Base-by-base conservation (phyloP, 1,140 invertebrate genomes). In the Riptortus pedestris region DNA sequence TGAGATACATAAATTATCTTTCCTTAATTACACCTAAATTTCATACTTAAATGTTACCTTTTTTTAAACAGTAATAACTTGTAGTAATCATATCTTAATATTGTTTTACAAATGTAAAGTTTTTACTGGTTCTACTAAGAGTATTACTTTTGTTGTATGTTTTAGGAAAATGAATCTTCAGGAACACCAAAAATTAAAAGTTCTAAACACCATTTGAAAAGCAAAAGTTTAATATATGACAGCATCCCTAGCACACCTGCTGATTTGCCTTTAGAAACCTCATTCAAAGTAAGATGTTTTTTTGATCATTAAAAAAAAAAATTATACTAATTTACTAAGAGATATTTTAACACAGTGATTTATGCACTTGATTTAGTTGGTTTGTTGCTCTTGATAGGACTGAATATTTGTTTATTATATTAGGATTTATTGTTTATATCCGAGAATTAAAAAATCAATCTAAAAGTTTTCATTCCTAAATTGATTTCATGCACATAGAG, bases 131-230 rank as follows among this genome's bases (percentile, higher is more conserved):
- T n/a, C n/a, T n/a, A n/a, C n/a, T n/a, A n/a, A n/a, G n/a, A n/a
- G n/a, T n/a, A n/a, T n/a, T n/a, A n/a, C n/a, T n/a, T n/a, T n/a
- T n/a, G n/a, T n/a, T n/a, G n/a, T n/a, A n/a, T 63, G 61, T 45
- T 26, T 51, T 18, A 60, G 33, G 47, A 61, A 47, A 55, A 55
- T 55, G 51, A 55, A 11, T 55, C 51, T 14, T 16, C 24, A 7
- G 16, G 12, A 7, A 24, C 20, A 24, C 24, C 14, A 38, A 38
- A 38, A 38, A 38, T 38, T 14, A 38, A 14, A 38, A 38, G 31
- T 55, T 55, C 24, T 55, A 55, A 26, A 2, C 18, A 55, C 20
- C 51, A 55, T 38, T 38, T 38, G 14, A 38, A 14, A 38, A 5
- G 14, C 31, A 38, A 38, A 5, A 38, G 31, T 7, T 24, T 55